Percentiles rank a stretch among this genome's conserved stretches.
Conservation (phyloP, 2,113 vertebrate species). For the Coregonus clupeaformis region DNA sequence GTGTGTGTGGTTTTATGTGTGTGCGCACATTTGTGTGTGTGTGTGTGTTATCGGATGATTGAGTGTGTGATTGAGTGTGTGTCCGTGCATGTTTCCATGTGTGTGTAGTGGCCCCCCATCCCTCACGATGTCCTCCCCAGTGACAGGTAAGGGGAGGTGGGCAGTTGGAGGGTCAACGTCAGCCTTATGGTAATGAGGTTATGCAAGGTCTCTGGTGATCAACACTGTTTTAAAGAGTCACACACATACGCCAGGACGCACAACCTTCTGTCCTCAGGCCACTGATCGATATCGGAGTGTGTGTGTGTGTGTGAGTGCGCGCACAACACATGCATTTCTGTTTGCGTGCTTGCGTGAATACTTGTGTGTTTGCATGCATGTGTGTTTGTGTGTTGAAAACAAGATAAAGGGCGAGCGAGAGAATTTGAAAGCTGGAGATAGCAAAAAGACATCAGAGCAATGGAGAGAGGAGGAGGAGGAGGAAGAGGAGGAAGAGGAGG, state of each 20-base stretch:
- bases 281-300: constrained; percentile 49
- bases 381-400: background rate
- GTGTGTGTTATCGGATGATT: too few species aligned
- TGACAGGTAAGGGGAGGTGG: background rate
- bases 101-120: background rate
- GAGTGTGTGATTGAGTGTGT: background rate
- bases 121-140: constrained; percentile 30
- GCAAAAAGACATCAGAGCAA: too few species aligned
- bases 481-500: too few species aligned
- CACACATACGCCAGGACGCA: constrained; percentile 42
- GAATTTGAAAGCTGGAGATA: too few species aligned
- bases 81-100: background rate
- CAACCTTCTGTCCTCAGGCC: constrained; percentile 63
- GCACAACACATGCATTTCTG: too few species aligned
- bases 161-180: background rate
- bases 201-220: constrained; percentile 55
- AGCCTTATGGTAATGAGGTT: constrained; percentile 65
- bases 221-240: constrained; percentile 66
- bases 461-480: too few species aligned
- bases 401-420: background rate
- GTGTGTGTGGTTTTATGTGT: constrained; percentile 6
- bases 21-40: background rate
- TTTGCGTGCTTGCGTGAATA: background rate
- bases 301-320: constrained; percentile 39
- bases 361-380: background rate